Evolutionary conservation across 2,888 invertebrate species (phyloP).

Genomic region (Mechanitis messenoides): DNA sequence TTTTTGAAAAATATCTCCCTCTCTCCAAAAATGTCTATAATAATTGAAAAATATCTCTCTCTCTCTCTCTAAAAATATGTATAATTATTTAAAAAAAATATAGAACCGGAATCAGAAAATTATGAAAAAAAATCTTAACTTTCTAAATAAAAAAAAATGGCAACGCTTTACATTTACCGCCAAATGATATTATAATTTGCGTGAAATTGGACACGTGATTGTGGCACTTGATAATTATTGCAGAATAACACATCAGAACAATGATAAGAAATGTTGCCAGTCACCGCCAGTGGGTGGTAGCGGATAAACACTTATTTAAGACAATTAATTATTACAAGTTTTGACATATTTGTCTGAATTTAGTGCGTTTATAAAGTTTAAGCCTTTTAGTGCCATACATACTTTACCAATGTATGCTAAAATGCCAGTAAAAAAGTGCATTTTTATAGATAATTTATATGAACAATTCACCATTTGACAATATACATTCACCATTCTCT

Average conservation of each 20-base stretch:
- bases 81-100: too few relatives aligned
- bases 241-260: conserved; percentile 50
- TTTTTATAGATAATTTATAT: too few relatives aligned
- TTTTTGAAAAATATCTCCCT: too few relatives aligned
- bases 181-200: conserved; percentile 57
- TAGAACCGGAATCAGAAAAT: too few relatives aligned
- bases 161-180: conserved; percentile 21
- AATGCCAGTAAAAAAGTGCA: too few relatives aligned
- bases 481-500: too few relatives aligned
- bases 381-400: too few relatives aligned
- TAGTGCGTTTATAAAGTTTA: not conserved
- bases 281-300: conserved; percentile 35
- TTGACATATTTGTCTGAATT: not conserved
- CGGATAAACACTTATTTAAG: conserved; percentile 15
- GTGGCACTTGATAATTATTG: conserved; percentile 56
- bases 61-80: too few relatives aligned
- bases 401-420: too few relatives aligned
- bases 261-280: conserved; percentile 31
- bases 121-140: not conserved
- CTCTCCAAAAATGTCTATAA: too few relatives aligned
- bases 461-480: too few relatives aligned
- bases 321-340: conserved; percentile 10
- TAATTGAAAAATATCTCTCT: too few relatives aligned
- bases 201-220: conserved; percentile 61
- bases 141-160: conserved; percentile 13